Conservation (phyloP, 2,888 invertebrate species). For the Latheticus oryzae region DNA sequence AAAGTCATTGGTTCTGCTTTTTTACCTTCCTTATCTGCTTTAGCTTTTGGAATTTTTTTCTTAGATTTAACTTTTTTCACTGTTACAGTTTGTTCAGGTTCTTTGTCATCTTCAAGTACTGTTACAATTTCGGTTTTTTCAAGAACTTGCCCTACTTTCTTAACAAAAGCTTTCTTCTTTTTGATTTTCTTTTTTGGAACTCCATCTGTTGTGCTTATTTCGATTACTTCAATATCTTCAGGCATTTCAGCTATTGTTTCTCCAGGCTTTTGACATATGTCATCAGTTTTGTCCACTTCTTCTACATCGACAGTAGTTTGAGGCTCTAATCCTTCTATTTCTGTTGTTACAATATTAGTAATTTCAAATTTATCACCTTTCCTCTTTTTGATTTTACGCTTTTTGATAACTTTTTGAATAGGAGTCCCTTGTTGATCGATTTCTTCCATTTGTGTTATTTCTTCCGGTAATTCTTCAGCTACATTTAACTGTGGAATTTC, state of each 20-base stretch:
- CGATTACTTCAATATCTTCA: conserved; percentile 62
- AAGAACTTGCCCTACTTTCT: conserved; percentile 56
- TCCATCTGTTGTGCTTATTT: conserved; percentile 62
- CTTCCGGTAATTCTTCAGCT: conserved; percentile 49
- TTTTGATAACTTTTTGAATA: conserved; percentile 56
- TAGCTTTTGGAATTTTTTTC: conserved; percentile 32
- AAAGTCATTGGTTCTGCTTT: conserved; percentile 55
- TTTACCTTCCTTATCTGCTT: conserved; percentile 38
- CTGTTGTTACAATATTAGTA: conserved; percentile 65
- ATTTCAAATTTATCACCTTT: conserved; percentile 62
- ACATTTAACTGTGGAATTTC: conserved; percentile 53
- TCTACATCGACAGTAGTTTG: conserved; percentile 53
- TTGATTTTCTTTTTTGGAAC: conserved; percentile 62
- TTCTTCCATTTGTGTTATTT: conserved; percentile 50
- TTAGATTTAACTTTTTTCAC: conserved; percentile 51
- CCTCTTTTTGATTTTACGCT: conserved; percentile 55
- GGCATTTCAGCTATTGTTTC: conserved; percentile 57
- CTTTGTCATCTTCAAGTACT: conserved; percentile 55
- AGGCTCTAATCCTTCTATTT: conserved; percentile 55
- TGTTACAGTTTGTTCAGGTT: conserved; percentile 52
- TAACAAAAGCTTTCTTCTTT: conserved; percentile 58
- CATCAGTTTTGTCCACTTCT: conserved; percentile 52
- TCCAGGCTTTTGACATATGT: conserved; percentile 47
- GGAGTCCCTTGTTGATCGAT: conserved; percentile 51
- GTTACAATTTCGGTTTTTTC: conserved; percentile 60